phyloP scores from a whole-genome alignment of 2,888 invertebrate genomes.

The Cheilosia impressa region DNA sequence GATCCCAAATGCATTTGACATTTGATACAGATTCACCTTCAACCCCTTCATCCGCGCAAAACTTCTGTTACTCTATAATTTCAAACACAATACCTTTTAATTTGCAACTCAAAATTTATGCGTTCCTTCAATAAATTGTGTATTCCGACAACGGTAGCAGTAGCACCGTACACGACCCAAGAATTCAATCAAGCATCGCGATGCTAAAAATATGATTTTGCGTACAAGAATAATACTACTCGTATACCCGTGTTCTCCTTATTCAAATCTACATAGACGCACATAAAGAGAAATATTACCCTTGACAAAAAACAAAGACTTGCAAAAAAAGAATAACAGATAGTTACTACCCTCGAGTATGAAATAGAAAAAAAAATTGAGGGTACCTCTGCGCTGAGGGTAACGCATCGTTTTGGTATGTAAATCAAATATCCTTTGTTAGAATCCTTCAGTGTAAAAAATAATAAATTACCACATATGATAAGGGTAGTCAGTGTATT shows the following conservation, averaged over 20 bases:
- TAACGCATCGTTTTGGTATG: constrained; percentile 83
- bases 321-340: constrained; percentile 61
- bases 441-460: constrained; percentile 78
- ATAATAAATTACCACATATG: constrained; percentile 84
- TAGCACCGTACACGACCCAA: constrained; percentile 34
- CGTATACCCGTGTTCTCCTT: constrained; percentile 45
- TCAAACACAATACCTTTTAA: constrained; percentile 76
- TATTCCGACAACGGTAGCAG: constrained; percentile 55
- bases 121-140: constrained; percentile 45
- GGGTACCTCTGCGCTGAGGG: constrained; percentile 75
- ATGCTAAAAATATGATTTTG: constrained; percentile 69
- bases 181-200: constrained; percentile 72
- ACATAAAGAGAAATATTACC: constrained; percentile 74
- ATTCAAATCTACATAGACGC: constrained; percentile 72
- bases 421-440: constrained; percentile 83
- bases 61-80: constrained; percentile 66
- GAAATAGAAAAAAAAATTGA: constrained; percentile 52
- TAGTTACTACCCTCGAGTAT: constrained; percentile 63
- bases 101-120: constrained; percentile 71
- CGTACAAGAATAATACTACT: constrained; percentile 22
- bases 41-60: constrained; percentile 44
- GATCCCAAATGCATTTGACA: constrained; percentile 50
- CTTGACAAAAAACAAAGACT: constrained; percentile 64
- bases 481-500: constrained; percentile 74
- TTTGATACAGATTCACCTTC: constrained; percentile 68